Conservation (phyloP, 2,113 vertebrate genomes). For the Channa argus region DNA sequence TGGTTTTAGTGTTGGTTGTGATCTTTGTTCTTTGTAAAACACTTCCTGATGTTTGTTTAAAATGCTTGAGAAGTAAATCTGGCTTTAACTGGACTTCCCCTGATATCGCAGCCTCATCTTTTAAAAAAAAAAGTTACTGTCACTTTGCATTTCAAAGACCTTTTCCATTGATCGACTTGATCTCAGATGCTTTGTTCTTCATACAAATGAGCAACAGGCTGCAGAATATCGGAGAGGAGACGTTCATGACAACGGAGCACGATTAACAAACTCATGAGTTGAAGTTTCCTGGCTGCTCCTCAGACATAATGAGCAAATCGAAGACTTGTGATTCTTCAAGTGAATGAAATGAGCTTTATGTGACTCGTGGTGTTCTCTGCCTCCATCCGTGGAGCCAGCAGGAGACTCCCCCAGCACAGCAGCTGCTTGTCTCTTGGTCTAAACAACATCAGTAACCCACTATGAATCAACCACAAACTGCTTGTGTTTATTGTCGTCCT, state of each 20-base stretch:
- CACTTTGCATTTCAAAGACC: slow-evolving; percentile 16
- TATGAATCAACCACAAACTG: slow-evolving; percentile 7
- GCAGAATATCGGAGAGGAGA: slow-evolving; percentile 3
- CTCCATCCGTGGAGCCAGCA: slow-evolving; percentile 11
- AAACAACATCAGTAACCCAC: slow-evolving; percentile 39
- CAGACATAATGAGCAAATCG: slow-evolving; percentile 43
- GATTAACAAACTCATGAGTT: slow-evolving; percentile 41
- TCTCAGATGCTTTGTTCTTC: slow-evolving; percentile 24
- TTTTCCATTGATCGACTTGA: slow-evolving; percentile 11
- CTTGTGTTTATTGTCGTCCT: slow-evolving; percentile 14
- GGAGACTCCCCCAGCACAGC: slow-evolving; percentile 43
- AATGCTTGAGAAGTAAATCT: slow-evolving; percentile 31
- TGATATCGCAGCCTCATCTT: slow-evolving; percentile 8
- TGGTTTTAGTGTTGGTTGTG: slow-evolving; percentile 30
- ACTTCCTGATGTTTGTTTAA: slow-evolving; percentile 48
- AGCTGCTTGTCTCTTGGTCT: slow-evolving; percentile 30
- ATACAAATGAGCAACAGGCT: slow-evolving; percentile 41
- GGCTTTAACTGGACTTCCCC: slow-evolving; percentile 20
- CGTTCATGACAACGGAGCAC: slow-evolving; percentile 1
- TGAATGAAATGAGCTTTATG: slow-evolving; percentile 41
- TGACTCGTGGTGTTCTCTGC: slow-evolving; percentile 45
- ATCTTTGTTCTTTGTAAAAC: slow-evolving; percentile 53
- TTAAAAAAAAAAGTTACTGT: slow-evolving; percentile 30
- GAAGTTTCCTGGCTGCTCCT: slow-evolving; percentile 55
- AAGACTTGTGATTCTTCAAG: slow-evolving; percentile 46